Conservation (phyloP, 1,140 invertebrate genomes). For the Holotrichia oblita region DNA sequence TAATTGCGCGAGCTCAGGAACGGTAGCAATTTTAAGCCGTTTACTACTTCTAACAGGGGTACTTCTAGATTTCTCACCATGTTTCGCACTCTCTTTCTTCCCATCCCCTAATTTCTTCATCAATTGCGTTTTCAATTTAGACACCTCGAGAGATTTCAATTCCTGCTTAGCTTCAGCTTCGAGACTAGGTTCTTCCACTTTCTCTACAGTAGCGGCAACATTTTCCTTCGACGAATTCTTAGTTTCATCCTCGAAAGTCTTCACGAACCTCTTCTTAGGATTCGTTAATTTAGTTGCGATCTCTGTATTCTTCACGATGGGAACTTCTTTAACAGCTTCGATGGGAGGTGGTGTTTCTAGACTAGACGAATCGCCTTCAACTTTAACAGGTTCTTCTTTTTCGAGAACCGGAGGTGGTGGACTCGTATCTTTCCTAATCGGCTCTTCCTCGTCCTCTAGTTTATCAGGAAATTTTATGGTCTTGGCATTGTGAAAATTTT, state of each 20-base stretch:
- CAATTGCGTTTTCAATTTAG: conserved; percentile 47
- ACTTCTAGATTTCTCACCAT: not conserved
- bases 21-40: not conserved
- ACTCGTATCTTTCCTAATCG: not conserved
- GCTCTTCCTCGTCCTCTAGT: not conserved
- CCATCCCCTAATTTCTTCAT: conserved; percentile 44
- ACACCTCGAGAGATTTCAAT: conserved; percentile 42
- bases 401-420: not conserved
- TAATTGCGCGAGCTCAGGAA: not conserved
- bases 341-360: not conserved
- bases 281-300: conserved; percentile 54
- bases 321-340: conserved; percentile 24
- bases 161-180: conserved; percentile 40
- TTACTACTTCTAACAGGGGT: not conserved
- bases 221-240: conserved; percentile 44
- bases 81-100: not conserved
- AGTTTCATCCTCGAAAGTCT: conserved; percentile 56
- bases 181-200: conserved; percentile 43
- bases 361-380: not conserved
- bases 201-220: conserved; percentile 22
- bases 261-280: conserved; percentile 58
- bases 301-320: conserved; percentile 42
- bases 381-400: conserved; percentile 11
- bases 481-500: conserved; percentile 56
- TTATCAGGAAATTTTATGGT: conserved; percentile 60